Evolutionary conservation across 2,113 vertebrate genomes (phyloP), one percentile per base, ranked within the genome.

Genomic region (Prinia subflava): DNA sequence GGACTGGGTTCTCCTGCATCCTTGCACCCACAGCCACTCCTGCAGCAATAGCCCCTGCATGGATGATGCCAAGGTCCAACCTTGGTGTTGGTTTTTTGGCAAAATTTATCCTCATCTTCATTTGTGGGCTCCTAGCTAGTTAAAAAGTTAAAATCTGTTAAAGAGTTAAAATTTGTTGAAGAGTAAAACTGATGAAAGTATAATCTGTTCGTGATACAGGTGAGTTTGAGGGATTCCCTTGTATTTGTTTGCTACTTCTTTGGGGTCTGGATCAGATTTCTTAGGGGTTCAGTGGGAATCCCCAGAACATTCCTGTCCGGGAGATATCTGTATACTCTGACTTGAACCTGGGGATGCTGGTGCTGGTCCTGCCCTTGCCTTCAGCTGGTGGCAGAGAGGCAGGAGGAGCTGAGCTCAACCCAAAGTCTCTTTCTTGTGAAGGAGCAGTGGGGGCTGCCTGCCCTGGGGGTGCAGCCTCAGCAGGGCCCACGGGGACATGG

Each of bases 121-220:
- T 67, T 85, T 73, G 22, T 83, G 33, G 87, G 42, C 9, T 85
- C 16, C n/a, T 10, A 50, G 33, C 9, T 75, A 25, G 17, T 78
- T 75, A 46, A 81, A 84, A 53, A 42, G 60, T 42, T 60, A 37
- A 60, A 60, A 37, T 60, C 16, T 3, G 23, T 59, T 59, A 17
- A 37, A 59, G 57, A 59, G 10, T 16, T 16, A 25, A 35, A 59
- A 25, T 25, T 25, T n/a, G 15, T 78, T 70, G 33, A 78, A 87
- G 57, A 47, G 73, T 50, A 27, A 63, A 70, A 8, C n/a, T 0
- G 0, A 4, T 46, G 33, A 33, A 86, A 87, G 22, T 12, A 11
- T 74, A 9, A 7, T 23, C 55, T 21, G 1, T 80, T 62, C 23
- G 41, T 42, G 42, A 63, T 75, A 68, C 5, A 1, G 27, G 13